Evolutionary conservation across 2,113 vertebrate species (phyloP).

Genomic region (Leucoraja erinaceus): DNA sequence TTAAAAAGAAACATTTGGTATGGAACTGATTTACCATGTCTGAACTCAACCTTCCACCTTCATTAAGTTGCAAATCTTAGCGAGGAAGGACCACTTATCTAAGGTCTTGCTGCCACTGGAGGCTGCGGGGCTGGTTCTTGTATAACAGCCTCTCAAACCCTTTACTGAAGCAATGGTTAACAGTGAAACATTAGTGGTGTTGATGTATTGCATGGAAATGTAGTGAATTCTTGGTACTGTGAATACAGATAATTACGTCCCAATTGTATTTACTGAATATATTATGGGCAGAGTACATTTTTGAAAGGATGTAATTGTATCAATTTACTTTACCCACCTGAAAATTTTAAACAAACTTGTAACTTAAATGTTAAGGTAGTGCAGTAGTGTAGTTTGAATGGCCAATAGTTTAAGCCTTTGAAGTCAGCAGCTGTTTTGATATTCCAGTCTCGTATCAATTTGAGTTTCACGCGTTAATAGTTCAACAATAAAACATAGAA

Average conservation of each 20-base stretch:
- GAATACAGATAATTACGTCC: too few relatives aligned
- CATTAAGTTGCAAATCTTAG: background rate
- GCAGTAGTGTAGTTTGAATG: background rate
- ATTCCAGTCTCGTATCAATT: constrained; percentile 21
- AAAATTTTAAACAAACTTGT: background rate
- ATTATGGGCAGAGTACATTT: too few relatives aligned
- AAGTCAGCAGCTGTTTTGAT: background rate
- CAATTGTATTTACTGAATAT: too few relatives aligned
- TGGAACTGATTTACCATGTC: background rate
- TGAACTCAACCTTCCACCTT: background rate
- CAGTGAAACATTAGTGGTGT: too few relatives aligned
- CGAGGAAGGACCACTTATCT: too few relatives aligned
- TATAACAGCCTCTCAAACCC: too few relatives aligned
- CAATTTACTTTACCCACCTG: background rate
- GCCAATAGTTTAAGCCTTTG: background rate
- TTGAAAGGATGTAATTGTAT: background rate
- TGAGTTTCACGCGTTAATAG: background rate
- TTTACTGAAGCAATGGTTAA: too few relatives aligned
- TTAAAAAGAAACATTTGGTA: background rate
- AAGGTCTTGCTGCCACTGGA: too few relatives aligned
- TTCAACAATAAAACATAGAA: background rate
- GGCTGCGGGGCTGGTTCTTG: too few relatives aligned
- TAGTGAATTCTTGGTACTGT: too few relatives aligned
- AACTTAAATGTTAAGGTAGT: background rate
- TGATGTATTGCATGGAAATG: too few relatives aligned